Evolutionary conservation across 2,113 vertebrate species (phyloP).

Genomic region (Polypterus bichir): DNA sequence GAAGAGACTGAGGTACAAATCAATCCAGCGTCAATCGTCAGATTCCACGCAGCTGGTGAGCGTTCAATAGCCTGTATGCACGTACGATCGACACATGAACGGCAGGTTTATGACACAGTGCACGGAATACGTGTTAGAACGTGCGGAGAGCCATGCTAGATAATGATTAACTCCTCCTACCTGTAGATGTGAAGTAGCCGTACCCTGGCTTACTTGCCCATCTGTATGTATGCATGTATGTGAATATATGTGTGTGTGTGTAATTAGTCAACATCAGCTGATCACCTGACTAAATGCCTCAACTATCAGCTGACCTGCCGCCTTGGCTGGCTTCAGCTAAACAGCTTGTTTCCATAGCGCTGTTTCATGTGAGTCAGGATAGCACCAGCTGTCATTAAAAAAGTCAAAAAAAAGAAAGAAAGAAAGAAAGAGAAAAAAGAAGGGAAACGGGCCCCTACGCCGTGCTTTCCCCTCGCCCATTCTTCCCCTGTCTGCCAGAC

Average conservation of each 20-base stretch:
- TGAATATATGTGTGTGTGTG: not conserved
- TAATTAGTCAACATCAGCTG: constrained; percentile 27
- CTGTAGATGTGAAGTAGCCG: constrained; percentile 28
- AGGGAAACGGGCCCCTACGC: constrained; percentile 40
- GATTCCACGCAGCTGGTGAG: no score
- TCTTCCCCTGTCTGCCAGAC: constrained; percentile 25
- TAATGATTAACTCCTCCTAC: constrained; percentile 21
- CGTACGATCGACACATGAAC: no score
- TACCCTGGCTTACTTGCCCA: constrained; percentile 16
- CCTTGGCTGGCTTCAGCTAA: constrained; percentile 24
- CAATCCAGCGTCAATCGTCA: no score
- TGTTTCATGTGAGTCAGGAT: constrained; percentile 38
- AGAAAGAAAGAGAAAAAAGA: constrained; percentile 12
- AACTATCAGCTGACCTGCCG: constrained; percentile 42
- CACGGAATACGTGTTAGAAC: no score
- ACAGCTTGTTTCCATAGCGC: constrained; percentile 31
- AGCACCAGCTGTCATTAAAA: constrained; percentile 48
- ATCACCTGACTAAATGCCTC: constrained; percentile 38
- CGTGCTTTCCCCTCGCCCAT: constrained; percentile 37
- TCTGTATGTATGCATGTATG: no score
- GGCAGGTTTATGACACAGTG: no score
- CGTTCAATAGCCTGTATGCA: no score
- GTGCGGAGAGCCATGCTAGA: no score
- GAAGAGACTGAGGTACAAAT: no score
- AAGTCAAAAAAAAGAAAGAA: constrained; percentile 24